phyloP scores from a whole-genome alignment of 2,113 vertebrate species.

The Osmerus mordax region DNA sequence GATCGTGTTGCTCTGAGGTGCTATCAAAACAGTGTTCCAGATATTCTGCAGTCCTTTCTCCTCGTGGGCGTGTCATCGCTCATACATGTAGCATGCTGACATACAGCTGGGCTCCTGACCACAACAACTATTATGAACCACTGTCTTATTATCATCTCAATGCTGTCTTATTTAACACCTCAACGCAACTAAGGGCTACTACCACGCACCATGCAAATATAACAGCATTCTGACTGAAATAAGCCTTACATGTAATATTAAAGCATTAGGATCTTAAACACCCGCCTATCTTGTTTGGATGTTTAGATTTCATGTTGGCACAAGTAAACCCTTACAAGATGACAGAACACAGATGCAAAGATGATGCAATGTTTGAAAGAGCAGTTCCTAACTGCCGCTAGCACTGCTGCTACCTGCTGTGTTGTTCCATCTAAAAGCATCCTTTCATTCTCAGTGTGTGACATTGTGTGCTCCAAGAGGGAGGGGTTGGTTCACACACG shows the following conservation, averaged over 20 bases:
- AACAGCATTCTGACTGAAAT: neutral
- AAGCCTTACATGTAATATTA: neutral
- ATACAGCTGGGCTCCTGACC: too few species aligned
- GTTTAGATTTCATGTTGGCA: neutral
- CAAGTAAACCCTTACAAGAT: neutral
- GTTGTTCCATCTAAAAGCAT: neutral
- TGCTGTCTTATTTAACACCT: neutral
- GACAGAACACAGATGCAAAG: neutral
- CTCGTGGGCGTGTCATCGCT: too few species aligned
- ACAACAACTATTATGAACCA: too few species aligned
- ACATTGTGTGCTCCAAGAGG: neutral
- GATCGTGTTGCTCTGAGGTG: neutral
- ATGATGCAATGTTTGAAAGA: constrained; percentile 2
- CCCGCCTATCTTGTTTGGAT: too few species aligned
- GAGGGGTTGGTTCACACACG: neutral
- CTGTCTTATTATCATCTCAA: neutral
- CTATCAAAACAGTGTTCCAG: too few species aligned
- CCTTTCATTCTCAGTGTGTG: neutral
- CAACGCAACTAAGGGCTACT: neutral
- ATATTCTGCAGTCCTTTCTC: too few species aligned
- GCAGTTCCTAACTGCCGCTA: neutral
- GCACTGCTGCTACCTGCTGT: neutral
- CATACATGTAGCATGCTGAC: too few species aligned
- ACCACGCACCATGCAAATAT: neutral
- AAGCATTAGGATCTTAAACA: neutral